A percentile compares a stretch with the other conserved stretches of the same genome.
Conservation (phyloP, 1,140 invertebrate species). For the Pararge aegeria region DNA sequence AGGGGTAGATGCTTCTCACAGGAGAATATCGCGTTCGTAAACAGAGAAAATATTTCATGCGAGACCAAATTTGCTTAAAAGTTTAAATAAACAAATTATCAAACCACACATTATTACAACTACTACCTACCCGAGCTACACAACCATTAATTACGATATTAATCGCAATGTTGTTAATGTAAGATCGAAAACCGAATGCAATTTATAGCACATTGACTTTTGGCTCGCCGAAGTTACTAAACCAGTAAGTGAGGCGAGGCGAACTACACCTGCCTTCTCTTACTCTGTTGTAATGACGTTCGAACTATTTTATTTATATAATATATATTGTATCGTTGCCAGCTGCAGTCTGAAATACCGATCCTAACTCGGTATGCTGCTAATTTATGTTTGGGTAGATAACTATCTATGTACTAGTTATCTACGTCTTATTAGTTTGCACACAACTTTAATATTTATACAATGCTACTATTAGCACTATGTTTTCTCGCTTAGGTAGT, state of each 20-base stretch:
- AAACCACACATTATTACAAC: no score
- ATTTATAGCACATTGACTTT: slow-evolving; percentile 38
- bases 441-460: no score
- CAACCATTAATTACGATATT: neutral
- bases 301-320: slow-evolving; percentile 17
- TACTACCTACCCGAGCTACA: no score
- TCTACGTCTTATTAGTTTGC: no score
- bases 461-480: no score
- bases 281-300: slow-evolving; percentile 27
- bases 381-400: neutral
- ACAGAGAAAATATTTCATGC: no score
- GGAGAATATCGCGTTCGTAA: no score
- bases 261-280: slow-evolving; percentile 31
- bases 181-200: slow-evolving; percentile 21
- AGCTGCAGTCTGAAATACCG: slow-evolving; percentile 6
- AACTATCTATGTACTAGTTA: no score
- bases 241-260: slow-evolving; percentile 19
- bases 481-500: no score
- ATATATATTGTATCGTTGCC: slow-evolving; percentile 5
- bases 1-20: no score
- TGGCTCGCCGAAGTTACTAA: slow-evolving; percentile 36
- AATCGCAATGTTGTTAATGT: neutral
- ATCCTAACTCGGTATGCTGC: neutral
- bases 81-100: no score
- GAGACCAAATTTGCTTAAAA: no score